These are phyloP conservation scores for Nicator chloris DNA, from an alignment of 2,113 vertebrate genomes.

Conservation along the genomic window DNA sequence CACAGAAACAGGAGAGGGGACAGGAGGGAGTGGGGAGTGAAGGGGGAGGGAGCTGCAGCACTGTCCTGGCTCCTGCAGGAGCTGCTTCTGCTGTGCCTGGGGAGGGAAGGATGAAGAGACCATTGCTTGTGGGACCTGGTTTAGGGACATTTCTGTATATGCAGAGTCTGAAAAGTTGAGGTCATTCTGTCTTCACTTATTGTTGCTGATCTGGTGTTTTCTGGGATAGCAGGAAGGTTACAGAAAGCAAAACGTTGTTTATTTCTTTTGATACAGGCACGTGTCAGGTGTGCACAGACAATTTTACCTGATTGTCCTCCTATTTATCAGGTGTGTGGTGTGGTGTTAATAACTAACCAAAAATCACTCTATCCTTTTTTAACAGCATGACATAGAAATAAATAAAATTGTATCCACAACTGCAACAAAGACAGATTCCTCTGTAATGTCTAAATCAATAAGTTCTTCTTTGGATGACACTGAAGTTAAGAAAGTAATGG, in stretches of 20 bases:
- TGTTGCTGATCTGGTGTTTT: neutral
- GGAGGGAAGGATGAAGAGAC: neutral
- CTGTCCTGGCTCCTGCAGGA: neutral
- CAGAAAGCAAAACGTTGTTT: neutral
- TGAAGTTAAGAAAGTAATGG: conserved; percentile 95
- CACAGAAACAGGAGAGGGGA: neutral
- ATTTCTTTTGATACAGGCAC: conserved; percentile 11
- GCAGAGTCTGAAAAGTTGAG: neutral
- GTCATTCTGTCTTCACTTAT: neutral
- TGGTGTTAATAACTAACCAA: conserved; percentile 26
- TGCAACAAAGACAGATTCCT: conserved; percentile 91
- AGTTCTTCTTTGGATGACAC: conserved; percentile 88
- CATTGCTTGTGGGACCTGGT: accelerated
- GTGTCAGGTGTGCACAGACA: conserved; percentile 17
- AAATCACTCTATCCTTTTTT: conserved; percentile 61
- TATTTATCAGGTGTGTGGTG: conserved; percentile 18
- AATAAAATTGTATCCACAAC: conserved; percentile 90
- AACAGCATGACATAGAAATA: conserved; percentile 93
- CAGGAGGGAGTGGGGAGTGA: neutral
- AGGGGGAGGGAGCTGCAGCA: neutral
- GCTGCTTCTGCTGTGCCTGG: neutral
- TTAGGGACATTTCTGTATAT: neutral
- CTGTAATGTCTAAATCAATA: conserved; percentile 85
- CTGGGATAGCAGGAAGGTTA: neutral
- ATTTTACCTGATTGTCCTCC: neutral